Conservation (phyloP, 1,140 invertebrate genomes). For the Tetranychus cinnabarinus region DNA sequence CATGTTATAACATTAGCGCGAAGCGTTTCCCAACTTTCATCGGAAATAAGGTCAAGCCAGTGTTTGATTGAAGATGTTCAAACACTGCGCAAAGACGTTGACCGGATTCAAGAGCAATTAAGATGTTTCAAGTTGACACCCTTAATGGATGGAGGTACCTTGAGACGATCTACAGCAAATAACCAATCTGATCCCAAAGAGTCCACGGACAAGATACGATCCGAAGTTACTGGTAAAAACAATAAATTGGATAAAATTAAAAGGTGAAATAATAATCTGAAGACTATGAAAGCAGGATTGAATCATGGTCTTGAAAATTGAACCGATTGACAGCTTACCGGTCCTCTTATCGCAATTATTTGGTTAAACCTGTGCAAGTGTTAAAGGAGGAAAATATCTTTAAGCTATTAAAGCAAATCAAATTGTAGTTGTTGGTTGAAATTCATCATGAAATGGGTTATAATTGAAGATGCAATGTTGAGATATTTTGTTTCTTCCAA, state of each 20-base stretch:
- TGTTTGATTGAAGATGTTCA: slow-evolving; percentile 73
- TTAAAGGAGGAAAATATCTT: too few species aligned
- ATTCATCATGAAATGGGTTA: too few species aligned
- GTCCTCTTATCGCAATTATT: too few species aligned
- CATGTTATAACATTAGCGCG: slow-evolving; percentile 73
- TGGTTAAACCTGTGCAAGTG: too few species aligned
- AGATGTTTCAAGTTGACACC: slow-evolving; percentile 10
- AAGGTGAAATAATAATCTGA: not conserved
- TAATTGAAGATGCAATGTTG: too few species aligned
- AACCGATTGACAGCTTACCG: too few species aligned
- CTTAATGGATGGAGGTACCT: not conserved
- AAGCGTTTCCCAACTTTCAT: slow-evolving; percentile 73
- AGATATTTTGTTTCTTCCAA: too few species aligned
- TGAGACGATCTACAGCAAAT: not conserved
- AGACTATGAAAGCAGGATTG: not conserved
- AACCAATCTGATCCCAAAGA: not conserved
- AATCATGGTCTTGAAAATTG: too few species aligned
- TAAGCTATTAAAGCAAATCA: too few species aligned
- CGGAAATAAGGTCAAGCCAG: slow-evolving; percentile 73
- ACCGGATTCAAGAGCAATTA: slow-evolving; percentile 39
- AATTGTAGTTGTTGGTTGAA: too few species aligned
- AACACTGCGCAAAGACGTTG: slow-evolving; percentile 54
- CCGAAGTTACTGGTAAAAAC: not conserved
- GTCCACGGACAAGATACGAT: not conserved
- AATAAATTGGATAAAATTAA: not conserved